Conservation (phyloP, 2,797 vertebrate species). For the Arremon brunneinucha region DNA sequence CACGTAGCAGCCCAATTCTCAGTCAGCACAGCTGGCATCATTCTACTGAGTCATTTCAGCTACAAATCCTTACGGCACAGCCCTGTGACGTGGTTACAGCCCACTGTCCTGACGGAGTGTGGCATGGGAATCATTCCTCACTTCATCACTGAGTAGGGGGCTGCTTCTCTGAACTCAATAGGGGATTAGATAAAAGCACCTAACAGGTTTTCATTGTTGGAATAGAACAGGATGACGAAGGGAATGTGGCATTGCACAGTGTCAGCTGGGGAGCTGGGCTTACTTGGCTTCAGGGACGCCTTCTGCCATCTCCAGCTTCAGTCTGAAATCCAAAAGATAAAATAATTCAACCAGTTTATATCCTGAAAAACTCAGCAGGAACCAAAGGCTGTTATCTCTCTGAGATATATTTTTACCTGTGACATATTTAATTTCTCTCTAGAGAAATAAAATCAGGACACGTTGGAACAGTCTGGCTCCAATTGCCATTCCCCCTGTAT, state of each 20-base stretch:
- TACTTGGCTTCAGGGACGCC: background rate
- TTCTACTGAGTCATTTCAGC: background rate
- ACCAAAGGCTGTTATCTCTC: background rate
- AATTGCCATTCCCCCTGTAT: accelerated
- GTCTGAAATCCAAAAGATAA: background rate
- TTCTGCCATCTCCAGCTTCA: background rate
- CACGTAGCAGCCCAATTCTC: background rate
- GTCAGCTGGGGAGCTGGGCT: background rate
- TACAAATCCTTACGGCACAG: accelerated
- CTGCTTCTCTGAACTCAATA: background rate
- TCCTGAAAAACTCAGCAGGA: background rate
- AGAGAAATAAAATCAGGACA: background rate
- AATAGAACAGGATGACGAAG: background rate
- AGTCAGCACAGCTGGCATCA: background rate
- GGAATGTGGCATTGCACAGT: accelerated
- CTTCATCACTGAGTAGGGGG: background rate
- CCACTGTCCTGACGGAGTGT: accelerated
- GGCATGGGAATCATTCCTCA: background rate
- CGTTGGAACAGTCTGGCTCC: background rate
- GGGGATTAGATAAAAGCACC: background rate
- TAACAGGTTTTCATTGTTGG: background rate
- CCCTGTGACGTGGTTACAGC: background rate
- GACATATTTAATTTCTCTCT: background rate
- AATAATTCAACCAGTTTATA: background rate
- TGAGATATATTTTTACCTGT: background rate